phyloP scores from a whole-genome alignment of 2,113 vertebrate genomes.

The Ibidorhyncha struthersii region DNA sequence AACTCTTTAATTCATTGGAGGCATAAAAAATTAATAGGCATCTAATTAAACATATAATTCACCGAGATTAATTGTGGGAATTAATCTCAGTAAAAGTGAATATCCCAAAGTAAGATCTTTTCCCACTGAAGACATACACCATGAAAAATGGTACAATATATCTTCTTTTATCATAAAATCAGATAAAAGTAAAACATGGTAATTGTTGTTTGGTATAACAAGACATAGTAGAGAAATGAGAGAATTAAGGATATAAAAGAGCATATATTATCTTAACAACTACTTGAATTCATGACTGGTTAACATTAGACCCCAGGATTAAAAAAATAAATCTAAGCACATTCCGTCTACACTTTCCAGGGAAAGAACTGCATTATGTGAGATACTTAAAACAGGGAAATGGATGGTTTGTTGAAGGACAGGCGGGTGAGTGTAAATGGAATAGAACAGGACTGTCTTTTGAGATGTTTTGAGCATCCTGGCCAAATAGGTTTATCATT shows the following conservation, averaged over 20 bases:
- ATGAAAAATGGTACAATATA: background rate
- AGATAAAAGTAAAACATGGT: slow-evolving; percentile 2
- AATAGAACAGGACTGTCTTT: background rate
- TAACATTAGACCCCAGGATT: background rate
- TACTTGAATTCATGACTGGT: background rate
- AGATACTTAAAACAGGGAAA: background rate
- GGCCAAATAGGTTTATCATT: background rate
- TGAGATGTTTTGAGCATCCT: background rate
- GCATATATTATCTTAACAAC: background rate
- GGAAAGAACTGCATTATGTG: background rate
- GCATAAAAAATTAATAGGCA: slow-evolving; percentile 56
- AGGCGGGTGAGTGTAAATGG: background rate
- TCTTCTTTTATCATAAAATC: slow-evolving; percentile 28
- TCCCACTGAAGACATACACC: background rate
- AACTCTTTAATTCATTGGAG: slow-evolving; percentile 3
- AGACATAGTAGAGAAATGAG: background rate
- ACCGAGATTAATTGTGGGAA: slow-evolving; percentile 52
- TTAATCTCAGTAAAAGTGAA: slow-evolving; percentile 56
- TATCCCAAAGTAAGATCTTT: slow-evolving; percentile 14
- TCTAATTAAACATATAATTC: slow-evolving; percentile 67
- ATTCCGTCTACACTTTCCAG: background rate
- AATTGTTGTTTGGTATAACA: slow-evolving; percentile 44
- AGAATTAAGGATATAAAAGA: background rate
- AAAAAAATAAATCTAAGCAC: background rate
- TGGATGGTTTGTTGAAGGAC: background rate